A percentile compares a stretch with the other conserved stretches of the same genome.
Evolutionary conservation across 2,113 vertebrate species (phyloP).

Genomic region (Actenoides lindsayi): DNA sequence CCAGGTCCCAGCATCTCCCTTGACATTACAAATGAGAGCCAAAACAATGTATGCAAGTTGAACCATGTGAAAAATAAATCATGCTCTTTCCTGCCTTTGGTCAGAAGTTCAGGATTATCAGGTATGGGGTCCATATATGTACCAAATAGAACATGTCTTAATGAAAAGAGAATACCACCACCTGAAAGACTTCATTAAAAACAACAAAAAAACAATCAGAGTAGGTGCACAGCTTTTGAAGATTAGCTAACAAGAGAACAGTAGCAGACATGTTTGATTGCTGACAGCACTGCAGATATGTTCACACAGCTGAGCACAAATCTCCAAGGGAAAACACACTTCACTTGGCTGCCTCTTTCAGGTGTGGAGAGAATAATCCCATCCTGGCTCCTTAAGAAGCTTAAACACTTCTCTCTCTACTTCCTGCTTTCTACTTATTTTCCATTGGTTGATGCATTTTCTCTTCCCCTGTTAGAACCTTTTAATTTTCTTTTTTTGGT

Average conservation of each 20-base stretch:
- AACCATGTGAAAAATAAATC: background rate
- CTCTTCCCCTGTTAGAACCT: background rate
- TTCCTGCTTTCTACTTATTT: background rate
- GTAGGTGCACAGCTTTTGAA: background rate
- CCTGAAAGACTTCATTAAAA: background rate
- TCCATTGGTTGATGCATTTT: background rate
- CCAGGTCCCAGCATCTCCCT: background rate
- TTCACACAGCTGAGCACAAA: background rate
- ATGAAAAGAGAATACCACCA: background rate
- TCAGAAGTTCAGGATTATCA: background rate
- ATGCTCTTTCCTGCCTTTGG: background rate
- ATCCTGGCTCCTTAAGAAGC: background rate
- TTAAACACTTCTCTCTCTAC: background rate
- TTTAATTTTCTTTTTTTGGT: background rate
- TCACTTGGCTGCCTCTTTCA: background rate
- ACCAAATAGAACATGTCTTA: background rate
- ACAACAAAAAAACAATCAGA: background rate
- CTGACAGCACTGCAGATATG: background rate
- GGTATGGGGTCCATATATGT: rapidly evolving
- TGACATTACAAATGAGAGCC: background rate
- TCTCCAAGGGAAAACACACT: background rate
- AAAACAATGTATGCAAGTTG: background rate
- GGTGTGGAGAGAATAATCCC: background rate
- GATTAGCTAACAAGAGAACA: background rate
- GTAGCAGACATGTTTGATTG: background rate